A percentile compares a stretch with the other conserved stretches of the same genome.
phyloP scores from a whole-genome alignment of 1,140 invertebrate genomes.

The Lysiphlebus fabarum region DNA sequence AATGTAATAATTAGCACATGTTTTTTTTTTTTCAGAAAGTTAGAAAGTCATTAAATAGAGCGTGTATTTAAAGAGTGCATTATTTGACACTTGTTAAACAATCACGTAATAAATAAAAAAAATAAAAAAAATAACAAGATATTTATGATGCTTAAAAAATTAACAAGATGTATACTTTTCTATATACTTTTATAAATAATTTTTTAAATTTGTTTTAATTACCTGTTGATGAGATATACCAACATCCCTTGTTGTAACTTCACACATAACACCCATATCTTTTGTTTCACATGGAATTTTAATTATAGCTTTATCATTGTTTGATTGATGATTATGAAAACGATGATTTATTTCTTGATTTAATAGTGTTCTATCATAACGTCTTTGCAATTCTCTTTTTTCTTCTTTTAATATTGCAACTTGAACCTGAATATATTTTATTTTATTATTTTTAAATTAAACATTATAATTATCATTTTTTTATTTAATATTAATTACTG shows the following conservation, averaged over 20 bases:
- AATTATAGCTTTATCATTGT: slow-evolving; percentile 41
- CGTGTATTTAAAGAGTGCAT: no score
- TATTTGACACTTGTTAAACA: no score
- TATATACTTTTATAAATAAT: no score
- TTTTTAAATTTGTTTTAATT: slow-evolving; percentile 5
- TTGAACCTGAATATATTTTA: slow-evolving; percentile 57
- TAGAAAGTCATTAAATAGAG: no score
- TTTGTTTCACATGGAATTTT: slow-evolving; percentile 36
- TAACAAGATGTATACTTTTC: no score
- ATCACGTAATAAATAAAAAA: no score
- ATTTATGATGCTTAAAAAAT: no score
- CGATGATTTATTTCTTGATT: slow-evolving; percentile 35
- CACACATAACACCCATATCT: slow-evolving; percentile 69
- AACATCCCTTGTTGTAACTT: slow-evolving; percentile 64
- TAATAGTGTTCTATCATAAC: slow-evolving; percentile 34
- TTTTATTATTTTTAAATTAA: background rate
- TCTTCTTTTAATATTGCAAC: slow-evolving; percentile 71
- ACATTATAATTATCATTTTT: background rate
- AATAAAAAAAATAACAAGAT: no score
- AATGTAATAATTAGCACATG: background rate
- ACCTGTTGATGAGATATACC: slow-evolving; percentile 59
- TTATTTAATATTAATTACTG: background rate
- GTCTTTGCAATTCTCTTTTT: slow-evolving; percentile 64
- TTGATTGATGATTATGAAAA: slow-evolving; percentile 47
- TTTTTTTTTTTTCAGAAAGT: no score